phyloP scores from a whole-genome alignment of 1,140 invertebrate species.

The Heliconius melpomene region DNA sequence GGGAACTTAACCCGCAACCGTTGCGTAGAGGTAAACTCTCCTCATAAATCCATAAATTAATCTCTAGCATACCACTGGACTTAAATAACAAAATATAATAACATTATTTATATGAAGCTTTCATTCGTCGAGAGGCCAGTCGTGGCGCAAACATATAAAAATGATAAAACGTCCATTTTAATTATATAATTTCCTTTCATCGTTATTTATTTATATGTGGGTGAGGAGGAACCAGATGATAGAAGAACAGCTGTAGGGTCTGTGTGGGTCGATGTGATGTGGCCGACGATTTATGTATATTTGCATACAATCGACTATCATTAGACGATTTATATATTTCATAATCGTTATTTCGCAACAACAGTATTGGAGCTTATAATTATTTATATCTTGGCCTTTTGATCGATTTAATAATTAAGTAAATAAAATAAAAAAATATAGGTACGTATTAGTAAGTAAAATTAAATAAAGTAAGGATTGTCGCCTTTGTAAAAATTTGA shows the following conservation, averaged over 20 bases:
- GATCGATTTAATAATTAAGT: neutral
- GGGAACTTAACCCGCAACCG: too few species aligned
- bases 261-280: slow-evolving; percentile 15
- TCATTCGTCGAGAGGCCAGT: neutral
- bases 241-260: neutral
- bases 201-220: neutral
- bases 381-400: neutral
- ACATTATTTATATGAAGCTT: neutral
- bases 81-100: neutral
- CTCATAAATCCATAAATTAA: too few species aligned
- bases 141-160: too few species aligned
- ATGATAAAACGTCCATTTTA: too few species aligned
- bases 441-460: too few species aligned
- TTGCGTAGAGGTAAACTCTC: too few species aligned
- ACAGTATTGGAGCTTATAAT: neutral
- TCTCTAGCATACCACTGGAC: neutral
- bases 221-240: neutral
- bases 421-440: neutral
- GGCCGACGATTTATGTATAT: slow-evolving; percentile 21
- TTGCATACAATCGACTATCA: slow-evolving; percentile 24
- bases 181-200: neutral
- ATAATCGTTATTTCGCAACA: neutral
- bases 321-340: slow-evolving; percentile 16
- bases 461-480: too few species aligned
- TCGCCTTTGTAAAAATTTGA: too few species aligned